phyloP scores from a whole-genome alignment of 2,113 vertebrate species.

The Stegostoma tigrinum region DNA sequence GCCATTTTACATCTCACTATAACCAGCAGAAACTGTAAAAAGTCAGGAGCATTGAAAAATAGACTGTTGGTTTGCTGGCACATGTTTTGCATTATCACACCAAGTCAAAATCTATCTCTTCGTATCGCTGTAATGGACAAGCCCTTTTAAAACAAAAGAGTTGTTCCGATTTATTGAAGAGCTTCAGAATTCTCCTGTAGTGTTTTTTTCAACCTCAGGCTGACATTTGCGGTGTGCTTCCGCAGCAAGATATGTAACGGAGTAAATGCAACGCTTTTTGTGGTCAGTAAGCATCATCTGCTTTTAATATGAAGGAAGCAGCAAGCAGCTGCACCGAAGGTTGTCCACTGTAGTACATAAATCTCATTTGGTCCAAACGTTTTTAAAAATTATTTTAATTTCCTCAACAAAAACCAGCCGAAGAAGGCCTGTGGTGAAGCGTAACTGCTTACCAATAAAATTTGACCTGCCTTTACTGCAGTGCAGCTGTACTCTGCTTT shows the following conservation, averaged over 20 bases:
- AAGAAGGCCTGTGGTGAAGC: conserved; percentile 8
- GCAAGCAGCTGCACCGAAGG: background rate
- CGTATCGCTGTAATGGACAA: background rate
- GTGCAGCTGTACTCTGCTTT: conserved; percentile 4
- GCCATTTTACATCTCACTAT: background rate
- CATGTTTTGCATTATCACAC: background rate
- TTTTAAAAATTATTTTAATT: conserved; percentile 36
- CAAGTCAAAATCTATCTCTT: background rate
- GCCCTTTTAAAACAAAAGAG: background rate
- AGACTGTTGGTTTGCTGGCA: background rate
- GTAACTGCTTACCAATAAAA: background rate
- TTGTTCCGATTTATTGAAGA: background rate
- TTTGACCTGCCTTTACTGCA: background rate
- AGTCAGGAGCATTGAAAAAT: background rate
- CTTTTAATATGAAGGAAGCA: conserved; percentile 21
- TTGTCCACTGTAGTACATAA: conserved; percentile 7
- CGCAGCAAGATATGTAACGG: background rate
- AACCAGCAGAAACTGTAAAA: background rate
- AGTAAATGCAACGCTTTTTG: background rate
- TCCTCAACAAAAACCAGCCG: conserved; percentile 33
- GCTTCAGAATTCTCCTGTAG: background rate
- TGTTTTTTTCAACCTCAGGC: background rate
- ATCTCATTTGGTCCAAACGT: conserved; percentile 19
- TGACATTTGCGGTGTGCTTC: background rate
- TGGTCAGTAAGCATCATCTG: conserved; percentile 22